Evolutionary conservation across 2,888 invertebrate genomes (phyloP).

Genomic region (Pseudococcus jackbeardsleyi): DNA sequence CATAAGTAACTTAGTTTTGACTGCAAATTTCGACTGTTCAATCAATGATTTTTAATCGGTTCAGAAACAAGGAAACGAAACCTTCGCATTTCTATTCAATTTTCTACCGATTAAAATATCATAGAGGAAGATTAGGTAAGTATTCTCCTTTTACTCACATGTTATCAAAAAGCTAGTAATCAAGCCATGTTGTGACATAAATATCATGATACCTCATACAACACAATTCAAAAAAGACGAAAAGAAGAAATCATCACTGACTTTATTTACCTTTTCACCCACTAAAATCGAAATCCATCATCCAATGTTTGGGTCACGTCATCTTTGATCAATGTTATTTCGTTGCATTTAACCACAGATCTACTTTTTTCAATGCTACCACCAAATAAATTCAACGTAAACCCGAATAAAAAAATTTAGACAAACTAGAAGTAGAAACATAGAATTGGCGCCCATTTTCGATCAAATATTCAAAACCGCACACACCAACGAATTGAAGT

Average conservation of each 20-base stretch:
- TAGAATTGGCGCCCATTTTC: not conserved
- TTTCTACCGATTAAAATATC: no score
- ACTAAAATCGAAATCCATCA: not conserved
- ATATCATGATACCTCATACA: no score
- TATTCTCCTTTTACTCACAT: no score
- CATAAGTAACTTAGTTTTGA: no score
- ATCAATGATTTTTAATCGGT: no score
- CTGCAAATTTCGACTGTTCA: no score
- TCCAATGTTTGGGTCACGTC: slow-evolving; percentile 16
- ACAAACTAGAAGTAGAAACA: not conserved
- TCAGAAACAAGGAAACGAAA: no score
- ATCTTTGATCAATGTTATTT: not conserved
- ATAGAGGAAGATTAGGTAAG: no score
- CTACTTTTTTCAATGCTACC: not conserved
- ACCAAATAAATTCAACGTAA: not conserved
- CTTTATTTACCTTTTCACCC: not conserved
- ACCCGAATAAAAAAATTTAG: not conserved
- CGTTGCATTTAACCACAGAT: not conserved
- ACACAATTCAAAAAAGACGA: not conserved
- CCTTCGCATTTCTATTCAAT: no score
- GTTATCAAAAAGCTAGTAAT: no score
- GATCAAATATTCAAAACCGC: slow-evolving; percentile 7
- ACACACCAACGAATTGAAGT: not conserved
- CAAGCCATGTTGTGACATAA: no score
- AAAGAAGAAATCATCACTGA: not conserved